Base-by-base conservation (phyloP, 1,140 invertebrate genomes). In the Camponotus floridanus region DNA sequence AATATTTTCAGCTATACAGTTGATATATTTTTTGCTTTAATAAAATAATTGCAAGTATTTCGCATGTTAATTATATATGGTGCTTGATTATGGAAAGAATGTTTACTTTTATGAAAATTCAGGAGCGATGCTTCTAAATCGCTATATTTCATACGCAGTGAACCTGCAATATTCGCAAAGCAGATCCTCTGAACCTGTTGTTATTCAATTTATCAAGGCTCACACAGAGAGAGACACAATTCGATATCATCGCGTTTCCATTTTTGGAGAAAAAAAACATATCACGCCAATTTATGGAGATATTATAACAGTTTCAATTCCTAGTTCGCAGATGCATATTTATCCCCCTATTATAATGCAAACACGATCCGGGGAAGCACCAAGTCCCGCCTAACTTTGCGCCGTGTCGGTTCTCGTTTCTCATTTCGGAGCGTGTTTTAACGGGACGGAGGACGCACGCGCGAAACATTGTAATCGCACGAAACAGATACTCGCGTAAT, bases 401-500 rank as follows among this genome's bases (percentile, higher is more conserved):
- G 64, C 13, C 31, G 33, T n/a, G 61, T 59, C 76, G 76, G 15
- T 48, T 7, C 61, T 31, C 61, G 45, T 67, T 48, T 36, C 76
- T 68, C 76, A 18, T 51, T 79, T 51, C 31, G 62, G 18, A 68
- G 36, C 67, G 51, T 45, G 21, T 68, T 80, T 57, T 45, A 51
- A 55, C 76, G 26, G 36, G 36, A 6, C 36, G 36, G 7, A 36
- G 64, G 0, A 36, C 55, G 59, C 64, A 3, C 76, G 21, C 21
- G 31, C 59, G 31, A 11, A 33, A 79, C 62, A 55, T 26, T 39
- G 64, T 51, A 79, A 68, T 70, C 76, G 13, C 26, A 33, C 61
- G 64, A 55, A 70, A 57, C 64, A 68, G 55, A n/a, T 64, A 33
- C 21, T 80, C 45, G 64, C 76, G 76, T 55, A 70, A 80, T 80